These are phyloP conservation scores for Seira sanloemensis DNA, from an alignment of 2,888 invertebrate genomes.

Conservation along the genomic window DNA sequence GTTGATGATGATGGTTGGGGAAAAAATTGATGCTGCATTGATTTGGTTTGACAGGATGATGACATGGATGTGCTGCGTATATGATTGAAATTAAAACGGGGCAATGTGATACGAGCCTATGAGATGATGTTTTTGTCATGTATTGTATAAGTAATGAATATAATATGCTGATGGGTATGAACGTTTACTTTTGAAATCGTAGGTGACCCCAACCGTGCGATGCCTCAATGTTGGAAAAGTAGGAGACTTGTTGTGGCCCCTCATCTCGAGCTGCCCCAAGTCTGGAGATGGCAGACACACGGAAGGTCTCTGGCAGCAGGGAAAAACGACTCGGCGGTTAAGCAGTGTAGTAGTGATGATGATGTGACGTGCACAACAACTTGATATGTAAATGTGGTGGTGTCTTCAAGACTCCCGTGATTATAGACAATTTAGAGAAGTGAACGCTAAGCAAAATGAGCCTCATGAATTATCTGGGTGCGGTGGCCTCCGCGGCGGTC, in stretches of 20 bases:
- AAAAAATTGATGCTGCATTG: no score
- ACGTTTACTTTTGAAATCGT: no score
- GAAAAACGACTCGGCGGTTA: conserved; percentile 54
- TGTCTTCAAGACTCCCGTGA: conserved; percentile 42
- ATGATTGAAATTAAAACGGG: no score
- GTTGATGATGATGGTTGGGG: no score
- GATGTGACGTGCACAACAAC: conserved; percentile 48
- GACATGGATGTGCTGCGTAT: no score
- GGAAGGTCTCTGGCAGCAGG: conserved; percentile 57
- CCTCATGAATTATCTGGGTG: conserved; percentile 75
- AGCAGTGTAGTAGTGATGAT: conserved; percentile 49
- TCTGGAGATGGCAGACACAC: conserved; percentile 56
- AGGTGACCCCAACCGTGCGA: conserved; percentile 45
- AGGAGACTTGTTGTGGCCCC: no score
- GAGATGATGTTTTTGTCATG: no score
- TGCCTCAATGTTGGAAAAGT: conserved; percentile 45
- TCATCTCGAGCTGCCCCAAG: neutral
- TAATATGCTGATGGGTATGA: no score
- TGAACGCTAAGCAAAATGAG: conserved; percentile 73
- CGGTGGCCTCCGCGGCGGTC: conserved; percentile 73
- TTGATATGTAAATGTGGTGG: conserved; percentile 54
- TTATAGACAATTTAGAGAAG: conserved; percentile 59
- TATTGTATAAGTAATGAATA: no score
- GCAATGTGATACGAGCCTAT: no score
- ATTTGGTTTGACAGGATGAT: no score